Percentiles rank a stretch among this genome's conserved stretches.
phyloP scores from a whole-genome alignment of 1,140 invertebrate species.

The Bradysia coprophila region DNA sequence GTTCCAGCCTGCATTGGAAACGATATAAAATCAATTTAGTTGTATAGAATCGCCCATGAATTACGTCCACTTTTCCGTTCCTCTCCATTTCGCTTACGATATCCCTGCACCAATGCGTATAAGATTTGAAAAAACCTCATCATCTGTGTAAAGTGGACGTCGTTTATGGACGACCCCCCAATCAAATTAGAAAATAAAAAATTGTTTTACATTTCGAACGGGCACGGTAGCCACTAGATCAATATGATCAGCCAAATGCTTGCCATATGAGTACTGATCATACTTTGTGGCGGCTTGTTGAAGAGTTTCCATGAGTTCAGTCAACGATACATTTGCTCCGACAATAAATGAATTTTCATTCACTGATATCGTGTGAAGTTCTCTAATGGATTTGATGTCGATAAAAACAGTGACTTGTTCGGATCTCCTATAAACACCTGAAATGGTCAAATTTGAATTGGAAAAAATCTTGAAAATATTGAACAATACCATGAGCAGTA shows the following conservation, averaged over 20 bases:
- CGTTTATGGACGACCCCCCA: too few relatives aligned
- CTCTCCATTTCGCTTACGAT: too few relatives aligned
- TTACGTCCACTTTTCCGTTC: too few relatives aligned
- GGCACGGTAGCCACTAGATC: constrained; percentile 39
- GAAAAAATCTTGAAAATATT: constrained; percentile 1
- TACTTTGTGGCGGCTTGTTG: constrained; percentile 14
- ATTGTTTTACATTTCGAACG: constrained; percentile 35
- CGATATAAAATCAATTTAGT: constrained; percentile 7
- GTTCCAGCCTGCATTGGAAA: constrained; percentile 43
- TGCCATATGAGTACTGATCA: not conserved
- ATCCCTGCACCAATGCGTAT: too few relatives aligned
- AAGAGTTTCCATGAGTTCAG: constrained; percentile 31
- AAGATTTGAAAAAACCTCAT: too few relatives aligned
- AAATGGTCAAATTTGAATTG: constrained; percentile 3
- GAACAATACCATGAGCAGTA: constrained; percentile 31
- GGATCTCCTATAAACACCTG: constrained; percentile 36
- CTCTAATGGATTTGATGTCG: constrained; percentile 35
- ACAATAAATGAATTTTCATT: constrained; percentile 25
- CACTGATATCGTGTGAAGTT: constrained; percentile 27
- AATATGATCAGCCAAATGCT: constrained; percentile 18
- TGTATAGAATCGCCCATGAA: not conserved
- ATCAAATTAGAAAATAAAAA: not conserved
- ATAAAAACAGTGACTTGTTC: constrained; percentile 31
- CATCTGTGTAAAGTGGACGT: too few relatives aligned
- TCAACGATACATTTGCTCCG: constrained; percentile 34